A percentile compares a stretch with the other conserved stretches of the same genome.
phyloP scores from a whole-genome alignment of 1,140 invertebrate species.

The Trichomalopsis sarcophagae region DNA sequence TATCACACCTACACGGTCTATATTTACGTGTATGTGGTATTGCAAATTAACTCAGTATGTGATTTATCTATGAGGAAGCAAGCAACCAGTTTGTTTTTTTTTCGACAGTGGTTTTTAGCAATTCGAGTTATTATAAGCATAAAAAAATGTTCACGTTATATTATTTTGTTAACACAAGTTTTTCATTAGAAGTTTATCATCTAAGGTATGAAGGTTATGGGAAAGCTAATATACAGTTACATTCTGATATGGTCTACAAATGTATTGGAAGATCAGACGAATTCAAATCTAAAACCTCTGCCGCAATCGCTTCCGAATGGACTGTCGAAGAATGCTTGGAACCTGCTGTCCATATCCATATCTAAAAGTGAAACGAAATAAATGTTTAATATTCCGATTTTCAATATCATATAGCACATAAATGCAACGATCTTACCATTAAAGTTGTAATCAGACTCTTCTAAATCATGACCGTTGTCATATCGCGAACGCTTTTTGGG shows the following conservation, averaged over 20 bases:
- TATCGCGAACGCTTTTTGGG: constrained; percentile 93
- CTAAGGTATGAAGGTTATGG: constrained; percentile 46
- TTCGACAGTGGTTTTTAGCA: background rate
- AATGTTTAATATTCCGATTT: background rate
- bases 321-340: constrained; percentile 84
- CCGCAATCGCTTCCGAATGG: constrained; percentile 25
- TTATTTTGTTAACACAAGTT: constrained; percentile 30
- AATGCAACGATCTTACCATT: constrained; percentile 60
- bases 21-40: background rate
- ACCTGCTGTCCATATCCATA: constrained; percentile 86
- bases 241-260: constrained; percentile 48
- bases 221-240: constrained; percentile 48
- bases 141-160: constrained; percentile 12
- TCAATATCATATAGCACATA: background rate
- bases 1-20: background rate
- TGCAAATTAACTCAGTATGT: constrained; percentile 10
- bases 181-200: constrained; percentile 18
- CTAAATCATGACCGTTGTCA: constrained; percentile 94
- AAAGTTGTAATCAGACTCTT: constrained; percentile 78
- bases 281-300: constrained; percentile 41
- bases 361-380: constrained; percentile 74
- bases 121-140: constrained; percentile 39
- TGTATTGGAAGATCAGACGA: constrained; percentile 49
- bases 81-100: constrained; percentile 6
- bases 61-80: constrained; percentile 40